Base-by-base conservation (phyloP, 2,888 invertebrate genomes). In the Himalopsyche anomala region DNA sequence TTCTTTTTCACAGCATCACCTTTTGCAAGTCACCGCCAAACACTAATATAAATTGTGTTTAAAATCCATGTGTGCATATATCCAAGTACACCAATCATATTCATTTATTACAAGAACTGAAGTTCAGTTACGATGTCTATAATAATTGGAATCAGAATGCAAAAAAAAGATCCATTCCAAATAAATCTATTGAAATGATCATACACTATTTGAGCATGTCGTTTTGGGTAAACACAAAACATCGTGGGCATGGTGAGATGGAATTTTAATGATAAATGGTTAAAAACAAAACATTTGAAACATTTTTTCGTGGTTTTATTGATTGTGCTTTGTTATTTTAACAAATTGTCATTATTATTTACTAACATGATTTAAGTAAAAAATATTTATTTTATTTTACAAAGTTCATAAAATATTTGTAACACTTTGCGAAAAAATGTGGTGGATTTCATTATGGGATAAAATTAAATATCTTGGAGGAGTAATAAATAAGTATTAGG, bases 261-360 rank as follows among this genome's bases (percentile, higher is more conserved):
- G 19, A 19, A 62, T 62, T 19, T 11, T 62, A 19, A 62, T 51
- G 15, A 4, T 45, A 9, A 51, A 42, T 42, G 42, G 42, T 42
- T 42, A 6, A 42, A 42, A 15, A 51, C 2, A 15, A 51, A 51
- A 51, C 51, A 51, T 2, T 15, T 62, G 11, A 62, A 62, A 19
- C 19, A 62, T 62, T 62, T 74, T 74, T 15, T 74, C 38, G 69
- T 74, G 36, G 4, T 74, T 74, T 74, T 74, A 74, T 74, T 74
- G 38, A 74, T 74, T 74, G 36, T 74, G 28, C 36, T 74, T 74
- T 74, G 74, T 74, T 74, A 74, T 74, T 36, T 74, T 36, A 36
- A 74, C 36, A 74, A 62, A 74, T 38, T 74, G 74, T 74, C 11
- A 11, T 74, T 74, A 36, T 74, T 38, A 74, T 36, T 74, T 74